Conservation (phyloP, 2,888 invertebrate species). For the Phorcus lineatus region DNA sequence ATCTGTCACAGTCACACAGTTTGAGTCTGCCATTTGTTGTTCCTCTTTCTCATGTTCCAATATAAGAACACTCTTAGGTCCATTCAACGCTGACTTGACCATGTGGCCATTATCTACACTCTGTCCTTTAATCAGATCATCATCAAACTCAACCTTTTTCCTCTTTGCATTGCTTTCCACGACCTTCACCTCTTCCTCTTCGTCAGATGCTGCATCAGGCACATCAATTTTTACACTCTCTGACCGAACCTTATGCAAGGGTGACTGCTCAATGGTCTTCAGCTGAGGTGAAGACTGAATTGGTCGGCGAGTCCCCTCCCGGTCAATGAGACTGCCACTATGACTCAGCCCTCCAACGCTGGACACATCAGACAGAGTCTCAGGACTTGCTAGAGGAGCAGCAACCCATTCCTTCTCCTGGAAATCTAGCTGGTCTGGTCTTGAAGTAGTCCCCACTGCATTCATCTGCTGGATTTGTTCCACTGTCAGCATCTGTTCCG, state of each 20-base stretch:
- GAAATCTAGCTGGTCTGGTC: conserved; percentile 41
- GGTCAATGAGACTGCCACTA: conserved; percentile 41
- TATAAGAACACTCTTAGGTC: not conserved
- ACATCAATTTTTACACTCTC: not conserved
- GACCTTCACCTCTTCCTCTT: conserved; percentile 7
- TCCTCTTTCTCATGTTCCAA: not conserved
- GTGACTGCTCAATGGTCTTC: conserved; percentile 64
- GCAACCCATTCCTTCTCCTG: conserved; percentile 49
- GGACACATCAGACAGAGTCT: conserved; percentile 88
- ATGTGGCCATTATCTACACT: not conserved
- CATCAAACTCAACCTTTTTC: conserved; percentile 35
- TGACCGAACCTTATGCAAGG: conserved; percentile 32
- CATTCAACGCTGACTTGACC: not conserved
- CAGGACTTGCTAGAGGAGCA: conserved; percentile 89
- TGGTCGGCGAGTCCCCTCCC: conserved; percentile 44
- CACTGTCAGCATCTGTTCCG: not conserved
- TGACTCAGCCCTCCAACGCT: conserved; percentile 79
- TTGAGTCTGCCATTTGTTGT: conserved; percentile 8
- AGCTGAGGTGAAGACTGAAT: conserved; percentile 49
- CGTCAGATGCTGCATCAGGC: not conserved
- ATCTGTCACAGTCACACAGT: not conserved
- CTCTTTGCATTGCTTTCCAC: conserved; percentile 25
- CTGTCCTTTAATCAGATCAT: conserved; percentile 29
- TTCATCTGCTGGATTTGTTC: not conserved
- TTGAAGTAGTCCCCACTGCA: not conserved